Conservation (phyloP, 2,888 invertebrate species). For the Elysia crispata region DNA sequence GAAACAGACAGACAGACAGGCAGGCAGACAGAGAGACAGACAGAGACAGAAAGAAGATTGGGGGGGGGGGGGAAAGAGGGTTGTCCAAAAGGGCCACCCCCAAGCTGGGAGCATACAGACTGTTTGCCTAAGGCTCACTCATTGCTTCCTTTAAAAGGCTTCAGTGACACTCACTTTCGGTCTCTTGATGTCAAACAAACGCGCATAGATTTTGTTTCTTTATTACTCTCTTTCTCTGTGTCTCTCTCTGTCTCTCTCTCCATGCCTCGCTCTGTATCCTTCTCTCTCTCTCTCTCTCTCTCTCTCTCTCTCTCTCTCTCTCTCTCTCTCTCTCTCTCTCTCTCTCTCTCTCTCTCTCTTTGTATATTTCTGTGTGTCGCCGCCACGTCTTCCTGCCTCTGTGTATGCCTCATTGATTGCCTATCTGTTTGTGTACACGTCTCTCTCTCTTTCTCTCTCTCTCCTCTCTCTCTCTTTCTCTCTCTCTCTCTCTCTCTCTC, state of each 20-base stretch:
- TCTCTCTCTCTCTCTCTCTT: too few species aligned
- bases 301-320: constrained; percentile 6
- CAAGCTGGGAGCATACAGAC: too few species aligned
- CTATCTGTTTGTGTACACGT: constrained; percentile 25
- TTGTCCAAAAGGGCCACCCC: too few species aligned
- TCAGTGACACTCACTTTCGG: background rate
- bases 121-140: background rate
- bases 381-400: background rate
- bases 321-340: constrained; percentile 6
- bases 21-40: too few species aligned
- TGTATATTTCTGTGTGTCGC: too few species aligned
- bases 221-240: background rate
- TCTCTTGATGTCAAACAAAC: constrained; percentile 2
- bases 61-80: too few species aligned
- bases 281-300: constrained; percentile 25
- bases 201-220: constrained; percentile 3
- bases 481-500: constrained; percentile 15
- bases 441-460: constrained; percentile 29
- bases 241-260: constrained; percentile 36
- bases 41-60: too few species aligned
- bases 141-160: background rate
- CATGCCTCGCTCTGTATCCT: constrained; percentile 13
- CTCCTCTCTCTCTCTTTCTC: constrained; percentile 17
- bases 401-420: background rate
- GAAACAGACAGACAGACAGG: too few species aligned